Conservation (phyloP, 2,797 vertebrate species). For the Enteromius mattozi region DNA sequence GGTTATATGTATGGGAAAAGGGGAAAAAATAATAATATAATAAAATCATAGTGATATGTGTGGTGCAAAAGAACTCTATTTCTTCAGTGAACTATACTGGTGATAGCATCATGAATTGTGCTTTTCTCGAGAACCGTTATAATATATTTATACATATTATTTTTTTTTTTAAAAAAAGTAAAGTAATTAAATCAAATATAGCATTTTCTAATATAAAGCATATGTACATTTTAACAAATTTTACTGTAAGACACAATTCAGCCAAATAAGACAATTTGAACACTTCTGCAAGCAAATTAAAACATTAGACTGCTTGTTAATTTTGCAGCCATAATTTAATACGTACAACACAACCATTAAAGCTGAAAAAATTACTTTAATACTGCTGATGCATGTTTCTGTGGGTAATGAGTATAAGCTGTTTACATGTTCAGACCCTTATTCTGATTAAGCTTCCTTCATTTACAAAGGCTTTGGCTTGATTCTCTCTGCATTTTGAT, state of each 20-base stretch:
- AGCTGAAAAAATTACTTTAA: neutral
- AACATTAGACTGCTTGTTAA: neutral
- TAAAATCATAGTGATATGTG: neutral
- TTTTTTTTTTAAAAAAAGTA: neutral
- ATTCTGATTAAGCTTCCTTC: conserved; percentile 10
- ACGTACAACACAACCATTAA: neutral
- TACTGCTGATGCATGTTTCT: conserved; percentile 10
- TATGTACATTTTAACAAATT: neutral
- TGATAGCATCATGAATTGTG: neutral
- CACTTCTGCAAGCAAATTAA: neutral
- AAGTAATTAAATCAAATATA: neutral
- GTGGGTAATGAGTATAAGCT: conserved; percentile 15
- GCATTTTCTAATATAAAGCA: neutral
- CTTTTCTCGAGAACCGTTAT: neutral
- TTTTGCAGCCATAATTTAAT: neutral
- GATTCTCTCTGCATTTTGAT: neutral
- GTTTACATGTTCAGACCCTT: conserved; percentile 20
- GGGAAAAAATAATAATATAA: too few species aligned
- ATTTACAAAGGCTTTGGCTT: conserved; percentile 15
- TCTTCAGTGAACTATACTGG: neutral
- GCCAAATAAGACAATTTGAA: neutral
- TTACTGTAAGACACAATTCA: neutral
- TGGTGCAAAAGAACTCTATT: neutral
- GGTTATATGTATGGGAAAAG: neutral
- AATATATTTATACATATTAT: neutral